Base-by-base conservation (phyloP, 1,140 invertebrate genomes). In the Ips typographus region DNA sequence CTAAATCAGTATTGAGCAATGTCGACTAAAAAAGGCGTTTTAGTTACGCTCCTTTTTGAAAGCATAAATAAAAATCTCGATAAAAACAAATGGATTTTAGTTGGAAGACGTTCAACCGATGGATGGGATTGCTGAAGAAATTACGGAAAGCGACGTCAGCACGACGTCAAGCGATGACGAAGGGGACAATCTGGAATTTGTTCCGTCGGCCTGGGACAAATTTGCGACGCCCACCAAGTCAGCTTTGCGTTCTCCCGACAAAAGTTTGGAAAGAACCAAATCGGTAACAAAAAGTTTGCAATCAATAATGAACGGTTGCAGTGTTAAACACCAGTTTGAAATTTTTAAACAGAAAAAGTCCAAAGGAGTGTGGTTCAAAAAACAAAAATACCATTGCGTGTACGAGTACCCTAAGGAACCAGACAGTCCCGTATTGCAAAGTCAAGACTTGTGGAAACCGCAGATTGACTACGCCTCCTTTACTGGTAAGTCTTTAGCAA, bases 371-470 rank as follows among this genome's bases (percentile, higher is more conserved):
- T 89, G 88, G 79, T 93, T 92, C 82, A 91, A 93, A 78, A 89
- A 90, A 72, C 90, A 92, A 81, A 89, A 89, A 76, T 91, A 91
- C 78, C 90, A 91, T 77, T 90, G 89, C 75, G 89, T 92, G 47
- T 93, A 92, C 77, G 90, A 92, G 77, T 92, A 93, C 81, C 91
- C 91, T 39, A 86, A 89, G 73, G 90, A 92, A 79, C 79, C 79
- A 1, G 79, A 80, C 61, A 79, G 78, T 75, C 76, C 79, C 0
- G 61, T 77, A 41, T 52, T 78, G 8, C 75, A 77, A 42, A 79
- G 72, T 73, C 77, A 75, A 41, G 77, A 80, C 65, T 60, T 80
- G 22, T 79, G 79, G 79, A 77, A 77, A 61, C 71, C 77, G 2
- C 71, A 76, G 44, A 65, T 75, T 3, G 79, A 81, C 66, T 81